Evolutionary conservation across 2,888 invertebrate genomes (phyloP).

Genomic region (Chirona hameri): DNA sequence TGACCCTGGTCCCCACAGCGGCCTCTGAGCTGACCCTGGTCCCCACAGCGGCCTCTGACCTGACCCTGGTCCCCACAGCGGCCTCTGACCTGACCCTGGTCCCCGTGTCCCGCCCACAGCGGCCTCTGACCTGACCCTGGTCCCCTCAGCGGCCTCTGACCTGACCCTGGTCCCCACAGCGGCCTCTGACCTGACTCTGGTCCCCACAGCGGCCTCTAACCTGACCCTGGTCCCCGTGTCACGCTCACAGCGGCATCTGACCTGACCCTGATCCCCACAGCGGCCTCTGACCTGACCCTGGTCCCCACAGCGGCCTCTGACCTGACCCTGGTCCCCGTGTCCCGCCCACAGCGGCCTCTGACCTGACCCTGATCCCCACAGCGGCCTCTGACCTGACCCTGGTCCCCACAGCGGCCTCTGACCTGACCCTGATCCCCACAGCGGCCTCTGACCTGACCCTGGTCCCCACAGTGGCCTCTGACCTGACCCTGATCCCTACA

Average conservation of each 20-base stretch:
- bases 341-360: background rate
- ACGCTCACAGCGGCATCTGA: background rate
- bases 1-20: constrained; percentile 59
- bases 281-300: background rate
- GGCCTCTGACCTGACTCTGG: constrained; percentile 58
- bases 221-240: background rate
- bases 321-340: too few relatives aligned
- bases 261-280: background rate
- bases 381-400: constrained; percentile 64
- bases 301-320: too few relatives aligned
- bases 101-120: too few relatives aligned
- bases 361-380: background rate
- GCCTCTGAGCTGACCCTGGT: background rate
- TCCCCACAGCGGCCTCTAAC: background rate
- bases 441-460: background rate
- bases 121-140: too few relatives aligned
- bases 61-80: background rate
- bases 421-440: background rate
- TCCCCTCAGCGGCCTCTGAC: background rate
- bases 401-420: too few relatives aligned
- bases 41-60: background rate
- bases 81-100: background rate
- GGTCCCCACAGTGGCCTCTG: background rate
- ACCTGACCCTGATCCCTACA: background rate
- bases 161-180: background rate